Conservation (phyloP, 2,888 invertebrate species). For the Temnothorax ravouxi region DNA sequence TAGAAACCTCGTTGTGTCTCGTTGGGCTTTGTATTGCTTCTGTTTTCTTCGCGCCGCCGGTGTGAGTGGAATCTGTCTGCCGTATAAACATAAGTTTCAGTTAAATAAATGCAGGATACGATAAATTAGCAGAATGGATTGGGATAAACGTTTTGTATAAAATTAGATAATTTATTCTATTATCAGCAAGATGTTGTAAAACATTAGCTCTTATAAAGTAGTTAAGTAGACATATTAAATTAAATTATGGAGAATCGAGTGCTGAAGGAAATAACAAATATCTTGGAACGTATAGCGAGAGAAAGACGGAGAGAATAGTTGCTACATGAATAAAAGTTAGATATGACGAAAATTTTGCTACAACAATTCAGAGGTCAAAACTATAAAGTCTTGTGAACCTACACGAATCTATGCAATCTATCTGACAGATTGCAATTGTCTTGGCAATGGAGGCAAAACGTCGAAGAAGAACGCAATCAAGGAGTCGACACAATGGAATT, state of each 20-base stretch:
- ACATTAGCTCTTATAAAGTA: background rate
- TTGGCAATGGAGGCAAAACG: background rate
- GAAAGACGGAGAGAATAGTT: background rate
- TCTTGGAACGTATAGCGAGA: background rate
- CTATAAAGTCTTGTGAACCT: background rate
- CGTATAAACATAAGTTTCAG: slow-evolving; percentile 15
- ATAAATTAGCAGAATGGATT: background rate
- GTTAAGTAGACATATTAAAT: background rate
- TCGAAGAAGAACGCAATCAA: background rate
- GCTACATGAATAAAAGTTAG: too few relatives aligned
- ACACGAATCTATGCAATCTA: background rate
- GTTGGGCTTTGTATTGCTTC: slow-evolving; percentile 34
- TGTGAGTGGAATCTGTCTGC: background rate
- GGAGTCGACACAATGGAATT: background rate
- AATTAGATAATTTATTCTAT: background rate
- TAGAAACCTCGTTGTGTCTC: slow-evolving; percentile 46
- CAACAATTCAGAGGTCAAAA: background rate
- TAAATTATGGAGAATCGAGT: background rate
- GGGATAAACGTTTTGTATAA: background rate
- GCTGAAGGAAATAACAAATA: background rate
- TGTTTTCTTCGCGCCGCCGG: slow-evolving; percentile 19
- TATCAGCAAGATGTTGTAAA: background rate
- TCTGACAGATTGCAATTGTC: slow-evolving; percentile 1
- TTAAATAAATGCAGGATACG: background rate
- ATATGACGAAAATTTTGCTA: background rate